These are phyloP conservation scores for Erebia aethiops DNA, from an alignment of 2,888 invertebrate species.

Conservation along the genomic window DNA sequence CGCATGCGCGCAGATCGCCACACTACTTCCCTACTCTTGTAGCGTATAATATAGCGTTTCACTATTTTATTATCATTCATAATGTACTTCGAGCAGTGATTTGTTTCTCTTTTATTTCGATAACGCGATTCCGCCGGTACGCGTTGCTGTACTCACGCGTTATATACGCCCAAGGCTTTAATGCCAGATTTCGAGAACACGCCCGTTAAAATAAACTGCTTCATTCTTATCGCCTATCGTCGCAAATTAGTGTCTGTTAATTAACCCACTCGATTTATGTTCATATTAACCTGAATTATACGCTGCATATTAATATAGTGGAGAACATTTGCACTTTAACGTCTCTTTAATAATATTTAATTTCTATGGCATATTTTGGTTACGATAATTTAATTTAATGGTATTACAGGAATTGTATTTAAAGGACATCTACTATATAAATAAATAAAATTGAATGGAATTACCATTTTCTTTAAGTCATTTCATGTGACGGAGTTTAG, in stretches of 20 bases:
- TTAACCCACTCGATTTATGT: slow-evolving; percentile 28
- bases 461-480: too few relatives aligned
- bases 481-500: too few relatives aligned
- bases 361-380: not conserved
- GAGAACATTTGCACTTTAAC: not conserved
- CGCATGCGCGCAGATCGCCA: not conserved
- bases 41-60: too few relatives aligned
- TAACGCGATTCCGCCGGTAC: not conserved
- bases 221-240: slow-evolving; percentile 27
- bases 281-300: slow-evolving; percentile 33
- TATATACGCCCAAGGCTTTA: not conserved
- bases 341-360: not conserved
- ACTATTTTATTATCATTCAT: too few relatives aligned
- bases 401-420: too few relatives aligned
- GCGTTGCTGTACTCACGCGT: not conserved
- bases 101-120: too few relatives aligned
- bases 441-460: too few relatives aligned
- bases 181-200: slow-evolving; percentile 2
- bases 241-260: slow-evolving; percentile 33
- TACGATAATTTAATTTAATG: too few relatives aligned
- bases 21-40: not conserved
- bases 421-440: too few relatives aligned
- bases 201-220: slow-evolving; percentile 24
- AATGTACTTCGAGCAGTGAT: too few relatives aligned
- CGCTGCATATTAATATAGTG: slow-evolving; percentile 4